Evolutionary conservation across 2,888 invertebrate genomes (phyloP).

Genomic region (Salpingus planirostris): DNA sequence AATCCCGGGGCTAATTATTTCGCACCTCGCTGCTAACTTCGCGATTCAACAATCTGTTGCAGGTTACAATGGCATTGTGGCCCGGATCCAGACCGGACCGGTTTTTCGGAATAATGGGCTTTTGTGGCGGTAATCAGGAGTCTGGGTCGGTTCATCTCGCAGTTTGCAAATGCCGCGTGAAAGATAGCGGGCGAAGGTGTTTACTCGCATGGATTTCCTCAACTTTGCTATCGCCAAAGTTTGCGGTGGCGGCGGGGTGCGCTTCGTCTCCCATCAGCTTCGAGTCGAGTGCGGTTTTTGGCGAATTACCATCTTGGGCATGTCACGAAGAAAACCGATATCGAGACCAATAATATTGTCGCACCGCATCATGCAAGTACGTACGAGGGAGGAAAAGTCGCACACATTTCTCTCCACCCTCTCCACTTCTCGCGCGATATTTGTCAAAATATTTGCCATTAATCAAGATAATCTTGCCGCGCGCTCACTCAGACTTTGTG

Average conservation of each 20-base stretch:
- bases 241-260: no score
- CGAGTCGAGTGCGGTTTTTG: no score
- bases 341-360: no score
- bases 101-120: no score
- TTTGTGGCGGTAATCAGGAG: no score
- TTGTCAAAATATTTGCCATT: constrained; percentile 42
- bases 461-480: constrained; percentile 39
- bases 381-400: no score
- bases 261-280: constrained; percentile 21
- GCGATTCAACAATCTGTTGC: constrained; percentile 25
- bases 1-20: constrained; percentile 27
- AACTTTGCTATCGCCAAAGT: constrained; percentile 38
- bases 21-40: constrained; percentile 23
- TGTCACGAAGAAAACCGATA: no score
- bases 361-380: no score
- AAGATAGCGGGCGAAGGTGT: constrained; percentile 38
- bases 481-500: constrained; percentile 32
- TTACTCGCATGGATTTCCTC: constrained; percentile 38
- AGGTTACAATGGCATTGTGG: constrained; percentile 22
- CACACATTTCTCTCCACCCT: constrained; percentile 11
- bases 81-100: no score
- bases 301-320: no score
- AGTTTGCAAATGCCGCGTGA: constrained; percentile 37
- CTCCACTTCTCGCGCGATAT: constrained; percentile 25
- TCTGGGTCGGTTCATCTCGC: constrained; percentile 36